phyloP scores from a whole-genome alignment of 2,888 invertebrate genomes.

The Nephrotoma flavescens region DNA sequence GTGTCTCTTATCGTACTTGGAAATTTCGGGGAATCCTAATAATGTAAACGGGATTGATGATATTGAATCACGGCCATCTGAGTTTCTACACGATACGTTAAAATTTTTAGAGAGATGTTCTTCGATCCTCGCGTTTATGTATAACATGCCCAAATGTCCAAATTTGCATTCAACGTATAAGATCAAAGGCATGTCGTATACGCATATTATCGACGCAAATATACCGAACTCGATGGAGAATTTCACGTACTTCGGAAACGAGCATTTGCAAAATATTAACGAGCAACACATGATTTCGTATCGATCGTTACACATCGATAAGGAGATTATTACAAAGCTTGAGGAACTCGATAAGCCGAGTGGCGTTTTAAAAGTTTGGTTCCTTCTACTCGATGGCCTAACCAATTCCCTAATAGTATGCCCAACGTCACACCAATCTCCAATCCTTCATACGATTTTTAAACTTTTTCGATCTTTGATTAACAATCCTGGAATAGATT shows the following conservation, averaged over 20 bases:
- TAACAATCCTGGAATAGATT: slow-evolving; percentile 70
- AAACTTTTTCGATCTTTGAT: slow-evolving; percentile 64
- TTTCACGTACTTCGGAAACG: slow-evolving; percentile 50
- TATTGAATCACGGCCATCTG: slow-evolving; percentile 33
- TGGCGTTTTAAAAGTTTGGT: slow-evolving; percentile 82
- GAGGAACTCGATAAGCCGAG: slow-evolving; percentile 57
- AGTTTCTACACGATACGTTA: slow-evolving; percentile 51
- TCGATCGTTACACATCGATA: slow-evolving; percentile 31
- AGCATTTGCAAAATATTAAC: slow-evolving; percentile 43
- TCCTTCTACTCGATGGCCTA: slow-evolving; percentile 73
- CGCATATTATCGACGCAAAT: slow-evolving; percentile 71
- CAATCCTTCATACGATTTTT: slow-evolving; percentile 75
- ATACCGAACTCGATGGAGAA: slow-evolving; percentile 58
- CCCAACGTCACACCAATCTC: slow-evolving; percentile 76
- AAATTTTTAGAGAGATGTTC: slow-evolving; percentile 76
- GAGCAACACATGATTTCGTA: slow-evolving; percentile 43
- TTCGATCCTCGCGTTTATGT: slow-evolving; percentile 80
- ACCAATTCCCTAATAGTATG: slow-evolving; percentile 69
- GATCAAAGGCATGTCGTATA: slow-evolving; percentile 60
- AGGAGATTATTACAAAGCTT: slow-evolving; percentile 32
- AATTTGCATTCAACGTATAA: slow-evolving; percentile 80
- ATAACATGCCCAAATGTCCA: slow-evolving; percentile 88
- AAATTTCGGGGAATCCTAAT: slow-evolving; percentile 41
- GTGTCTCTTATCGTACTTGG: slow-evolving; percentile 57
- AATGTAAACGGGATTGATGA: slow-evolving; percentile 49